Evolutionary conservation across 2,888 invertebrate species (phyloP).

Genomic region (Eristalis intricaria): DNA sequence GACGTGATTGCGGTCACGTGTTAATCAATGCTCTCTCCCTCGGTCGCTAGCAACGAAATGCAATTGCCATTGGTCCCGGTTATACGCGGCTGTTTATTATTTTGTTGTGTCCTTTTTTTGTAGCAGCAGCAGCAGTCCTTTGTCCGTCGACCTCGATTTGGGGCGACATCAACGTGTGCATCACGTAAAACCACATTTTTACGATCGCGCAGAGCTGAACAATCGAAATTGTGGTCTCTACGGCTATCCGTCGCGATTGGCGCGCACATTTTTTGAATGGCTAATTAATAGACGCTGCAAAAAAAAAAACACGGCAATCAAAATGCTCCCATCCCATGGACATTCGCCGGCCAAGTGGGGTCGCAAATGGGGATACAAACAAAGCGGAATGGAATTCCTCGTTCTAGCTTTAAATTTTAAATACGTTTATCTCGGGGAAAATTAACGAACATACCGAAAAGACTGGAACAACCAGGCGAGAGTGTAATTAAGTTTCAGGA

Average conservation of each 20-base stretch:
- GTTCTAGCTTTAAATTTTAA: conserved; percentile 48
- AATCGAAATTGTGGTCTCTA: conserved; percentile 57
- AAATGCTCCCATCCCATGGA: no score
- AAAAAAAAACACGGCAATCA: background rate
- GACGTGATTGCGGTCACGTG: conserved; percentile 68
- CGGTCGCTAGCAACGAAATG: background rate
- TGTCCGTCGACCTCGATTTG: background rate
- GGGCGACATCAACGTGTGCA: background rate
- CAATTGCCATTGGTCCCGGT: background rate
- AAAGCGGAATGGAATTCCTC: conserved; percentile 3
- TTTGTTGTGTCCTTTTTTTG: background rate
- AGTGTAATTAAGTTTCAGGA: conserved; percentile 53
- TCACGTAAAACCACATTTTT: conserved; percentile 52
- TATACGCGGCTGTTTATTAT: background rate
- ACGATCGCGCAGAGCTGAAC: conserved; percentile 28
- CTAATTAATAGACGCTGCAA: conserved; percentile 51
- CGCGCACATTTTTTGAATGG: conserved; percentile 40
- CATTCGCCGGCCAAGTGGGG: no score
- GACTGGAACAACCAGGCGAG: conserved; percentile 6
- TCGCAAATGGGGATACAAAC: background rate
- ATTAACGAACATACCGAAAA: background rate
- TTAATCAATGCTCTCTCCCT: conserved; percentile 54
- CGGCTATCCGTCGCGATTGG: conserved; percentile 5
- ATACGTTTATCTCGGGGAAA: conserved; percentile 3
- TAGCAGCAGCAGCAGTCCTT: background rate